phyloP scores from a whole-genome alignment of 1,140 invertebrate genomes.

The Trichonephila clavipes region DNA sequence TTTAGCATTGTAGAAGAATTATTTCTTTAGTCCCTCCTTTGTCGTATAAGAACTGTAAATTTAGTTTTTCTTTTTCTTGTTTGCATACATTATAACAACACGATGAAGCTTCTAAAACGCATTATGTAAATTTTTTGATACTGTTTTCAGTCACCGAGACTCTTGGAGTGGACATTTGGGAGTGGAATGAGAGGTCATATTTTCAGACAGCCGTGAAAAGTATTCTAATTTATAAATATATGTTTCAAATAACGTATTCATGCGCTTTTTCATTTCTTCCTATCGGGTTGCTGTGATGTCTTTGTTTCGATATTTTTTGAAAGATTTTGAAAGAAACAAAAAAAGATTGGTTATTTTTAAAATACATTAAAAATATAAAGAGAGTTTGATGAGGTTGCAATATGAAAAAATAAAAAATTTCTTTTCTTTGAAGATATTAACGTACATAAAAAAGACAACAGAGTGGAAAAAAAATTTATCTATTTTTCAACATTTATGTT shows the following conservation, averaged over 20 bases:
- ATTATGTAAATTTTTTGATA: slow-evolving; percentile 14
- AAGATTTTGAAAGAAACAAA: not conserved
- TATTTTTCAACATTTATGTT: not conserved
- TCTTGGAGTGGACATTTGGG: not conserved
- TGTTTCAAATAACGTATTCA: slow-evolving; percentile 19
- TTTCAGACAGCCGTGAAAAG: not conserved
- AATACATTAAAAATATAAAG: not conserved
- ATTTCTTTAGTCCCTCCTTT: not conserved
- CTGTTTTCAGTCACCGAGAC: not conserved
- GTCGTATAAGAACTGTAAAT: not conserved
- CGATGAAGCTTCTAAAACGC: not conserved
- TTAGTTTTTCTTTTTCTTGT: not conserved
- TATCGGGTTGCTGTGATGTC: not conserved
- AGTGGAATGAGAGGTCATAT: not conserved
- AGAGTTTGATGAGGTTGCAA: not conserved
- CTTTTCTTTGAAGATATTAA: not conserved
- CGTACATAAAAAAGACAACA: not conserved
- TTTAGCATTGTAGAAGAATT: not conserved
- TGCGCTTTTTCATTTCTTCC: not conserved
- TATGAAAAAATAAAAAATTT: not conserved
- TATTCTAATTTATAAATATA: slow-evolving; percentile 16
- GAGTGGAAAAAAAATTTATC: not conserved
- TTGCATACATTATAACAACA: not conserved
- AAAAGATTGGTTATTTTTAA: not conserved
- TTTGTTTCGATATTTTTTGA: not conserved